phyloP scores from a whole-genome alignment of 2,888 invertebrate genomes.

The Graphium colonna region DNA sequence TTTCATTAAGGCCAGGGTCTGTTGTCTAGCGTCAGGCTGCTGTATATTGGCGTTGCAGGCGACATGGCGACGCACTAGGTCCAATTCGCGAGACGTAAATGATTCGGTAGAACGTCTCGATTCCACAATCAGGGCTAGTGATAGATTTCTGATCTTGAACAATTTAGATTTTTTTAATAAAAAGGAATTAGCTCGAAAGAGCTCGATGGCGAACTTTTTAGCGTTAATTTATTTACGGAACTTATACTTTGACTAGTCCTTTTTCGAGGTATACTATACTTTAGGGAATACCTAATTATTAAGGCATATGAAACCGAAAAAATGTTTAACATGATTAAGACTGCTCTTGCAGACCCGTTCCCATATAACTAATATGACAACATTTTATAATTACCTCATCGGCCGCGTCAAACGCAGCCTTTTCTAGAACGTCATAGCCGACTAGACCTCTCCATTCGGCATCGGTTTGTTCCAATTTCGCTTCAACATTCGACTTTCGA shows the following conservation, averaged over 20 bases:
- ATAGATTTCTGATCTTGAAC: slow-evolving; percentile 82
- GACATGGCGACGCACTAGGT: slow-evolving; percentile 81
- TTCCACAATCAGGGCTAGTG: slow-evolving; percentile 85
- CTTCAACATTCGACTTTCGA: slow-evolving; percentile 53
- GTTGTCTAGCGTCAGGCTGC: slow-evolving; percentile 84
- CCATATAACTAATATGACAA: too few relatives aligned
- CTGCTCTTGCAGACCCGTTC: too few relatives aligned
- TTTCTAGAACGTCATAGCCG: slow-evolving; percentile 68
- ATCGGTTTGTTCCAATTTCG: neutral
- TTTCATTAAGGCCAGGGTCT: slow-evolving; percentile 83
- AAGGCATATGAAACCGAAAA: too few relatives aligned
- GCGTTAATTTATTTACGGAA: too few relatives aligned
- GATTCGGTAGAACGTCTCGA: slow-evolving; percentile 86
- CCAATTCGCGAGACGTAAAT: slow-evolving; percentile 81
- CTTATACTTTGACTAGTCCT: too few relatives aligned
- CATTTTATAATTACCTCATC: slow-evolving; percentile 74
- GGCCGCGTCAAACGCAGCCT: slow-evolving; percentile 78
- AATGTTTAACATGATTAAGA: too few relatives aligned
- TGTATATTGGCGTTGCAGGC: slow-evolving; percentile 85
- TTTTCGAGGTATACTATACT: too few relatives aligned
- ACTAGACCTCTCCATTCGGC: slow-evolving; percentile 76
- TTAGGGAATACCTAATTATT: too few relatives aligned
- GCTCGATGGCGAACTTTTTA: too few relatives aligned
- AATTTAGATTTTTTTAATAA: slow-evolving; percentile 5
- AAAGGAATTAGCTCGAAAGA: too few relatives aligned